Evolutionary conservation across 2,888 invertebrate species (phyloP).

Genomic region (Agrypnus murinus): DNA sequence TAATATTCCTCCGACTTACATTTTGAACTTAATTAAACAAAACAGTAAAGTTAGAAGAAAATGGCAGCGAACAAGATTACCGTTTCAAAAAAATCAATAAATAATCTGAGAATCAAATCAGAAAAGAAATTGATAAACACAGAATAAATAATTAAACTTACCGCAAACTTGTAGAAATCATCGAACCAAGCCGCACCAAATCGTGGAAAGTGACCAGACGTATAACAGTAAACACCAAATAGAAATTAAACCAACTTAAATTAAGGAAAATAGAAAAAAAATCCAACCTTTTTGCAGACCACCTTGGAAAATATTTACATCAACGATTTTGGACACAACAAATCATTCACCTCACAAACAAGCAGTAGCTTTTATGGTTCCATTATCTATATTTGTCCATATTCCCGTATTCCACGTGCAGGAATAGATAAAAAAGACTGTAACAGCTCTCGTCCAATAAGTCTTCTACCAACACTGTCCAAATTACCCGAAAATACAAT

Average conservation of each 20-base stretch:
- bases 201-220: not conserved
- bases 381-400: not conserved
- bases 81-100: not conserved
- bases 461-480: not conserved
- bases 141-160: not conserved
- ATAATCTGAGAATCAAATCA: constrained; percentile 1
- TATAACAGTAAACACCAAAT: not conserved
- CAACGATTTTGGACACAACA: not conserved
- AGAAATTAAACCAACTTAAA: not conserved
- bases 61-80: not conserved
- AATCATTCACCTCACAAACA: not conserved
- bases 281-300: constrained; percentile 1
- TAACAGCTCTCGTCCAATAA: not conserved
- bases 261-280: not conserved
- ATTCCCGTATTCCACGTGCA: not conserved
- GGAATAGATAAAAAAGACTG: not conserved
- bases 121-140: constrained; percentile 1
- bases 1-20: not conserved
- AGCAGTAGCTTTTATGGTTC: not conserved
- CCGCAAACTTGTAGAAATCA: not conserved
- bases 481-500: not conserved
- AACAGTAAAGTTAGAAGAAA: constrained; percentile 1
- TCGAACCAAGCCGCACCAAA: not conserved
- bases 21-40: not conserved
- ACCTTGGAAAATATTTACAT: not conserved